Percentiles rank a stretch among this genome's conserved stretches.
Evolutionary conservation across 2,113 vertebrate genomes (phyloP).

Genomic region (Glaucidium brasilianum): DNA sequence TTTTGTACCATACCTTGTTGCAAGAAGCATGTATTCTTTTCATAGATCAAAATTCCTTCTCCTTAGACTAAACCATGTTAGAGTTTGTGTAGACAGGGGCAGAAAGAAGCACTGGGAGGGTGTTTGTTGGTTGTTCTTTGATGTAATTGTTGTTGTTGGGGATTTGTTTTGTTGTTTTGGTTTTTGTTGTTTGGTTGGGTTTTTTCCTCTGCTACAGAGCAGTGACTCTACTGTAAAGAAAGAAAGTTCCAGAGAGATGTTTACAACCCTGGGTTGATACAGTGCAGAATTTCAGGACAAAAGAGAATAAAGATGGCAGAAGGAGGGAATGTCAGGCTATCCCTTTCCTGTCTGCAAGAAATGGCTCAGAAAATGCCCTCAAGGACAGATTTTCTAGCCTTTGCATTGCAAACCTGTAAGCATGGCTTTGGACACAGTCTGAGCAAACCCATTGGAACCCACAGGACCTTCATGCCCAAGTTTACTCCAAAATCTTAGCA

Average conservation of each 20-base stretch:
- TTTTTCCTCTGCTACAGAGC: not conserved
- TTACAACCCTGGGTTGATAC: not conserved
- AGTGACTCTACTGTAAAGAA: not conserved
- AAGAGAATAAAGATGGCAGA: not conserved
- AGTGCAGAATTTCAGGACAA: not conserved
- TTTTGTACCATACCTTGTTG: not conserved
- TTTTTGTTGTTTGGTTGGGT: not conserved
- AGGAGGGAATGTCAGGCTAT: not conserved
- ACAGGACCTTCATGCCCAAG: not conserved
- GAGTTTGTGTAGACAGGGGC: not conserved
- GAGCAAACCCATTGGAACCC: not conserved
- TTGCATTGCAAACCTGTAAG: not conserved
- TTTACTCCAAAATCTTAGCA: not conserved
- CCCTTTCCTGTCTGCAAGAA: not conserved
- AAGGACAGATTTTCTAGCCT: not conserved
- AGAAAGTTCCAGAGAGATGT: not conserved
- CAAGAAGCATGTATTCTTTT: not conserved
- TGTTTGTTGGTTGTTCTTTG: not conserved
- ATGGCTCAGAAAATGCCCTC: not conserved
- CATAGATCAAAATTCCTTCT: not conserved
- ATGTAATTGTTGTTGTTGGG: not conserved
- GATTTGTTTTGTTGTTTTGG: not conserved
- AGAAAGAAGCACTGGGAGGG: not conserved
- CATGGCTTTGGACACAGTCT: not conserved
- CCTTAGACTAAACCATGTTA: not conserved